These are phyloP conservation scores for Falco concolor DNA, from an alignment of 2,797 vertebrate genomes.

Conservation along the genomic window DNA sequence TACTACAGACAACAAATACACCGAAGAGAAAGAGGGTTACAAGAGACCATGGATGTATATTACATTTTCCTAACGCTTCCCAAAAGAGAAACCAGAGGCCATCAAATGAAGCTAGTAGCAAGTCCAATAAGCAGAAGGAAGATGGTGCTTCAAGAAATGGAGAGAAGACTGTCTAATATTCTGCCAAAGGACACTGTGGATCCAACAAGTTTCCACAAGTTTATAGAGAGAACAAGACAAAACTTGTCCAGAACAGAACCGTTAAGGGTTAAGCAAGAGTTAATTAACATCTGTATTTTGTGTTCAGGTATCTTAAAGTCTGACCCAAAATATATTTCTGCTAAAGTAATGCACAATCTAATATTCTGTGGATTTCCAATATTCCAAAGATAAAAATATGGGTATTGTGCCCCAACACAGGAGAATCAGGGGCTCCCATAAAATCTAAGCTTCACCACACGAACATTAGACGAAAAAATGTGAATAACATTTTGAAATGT, in stretches of 20 bases:
- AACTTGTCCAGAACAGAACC: background rate
- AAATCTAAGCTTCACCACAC: background rate
- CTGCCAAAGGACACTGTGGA: background rate
- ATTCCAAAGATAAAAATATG: background rate
- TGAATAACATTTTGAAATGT: background rate
- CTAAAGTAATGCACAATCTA: background rate
- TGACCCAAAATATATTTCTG: background rate
- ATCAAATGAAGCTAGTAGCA: background rate
- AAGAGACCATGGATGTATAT: background rate
- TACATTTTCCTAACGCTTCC: background rate
- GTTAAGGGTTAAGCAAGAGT: background rate
- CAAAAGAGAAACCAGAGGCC: background rate
- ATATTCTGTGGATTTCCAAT: background rate
- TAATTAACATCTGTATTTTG: background rate
- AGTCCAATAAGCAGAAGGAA: background rate
- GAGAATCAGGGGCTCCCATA: background rate
- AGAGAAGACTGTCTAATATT: background rate
- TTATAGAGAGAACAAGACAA: background rate
- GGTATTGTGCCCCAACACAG: background rate
- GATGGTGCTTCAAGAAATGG: background rate
- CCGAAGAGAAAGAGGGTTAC: background rate
- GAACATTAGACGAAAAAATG: background rate
- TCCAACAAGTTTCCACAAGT: background rate
- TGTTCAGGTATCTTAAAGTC: background rate
- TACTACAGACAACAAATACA: accelerated